These are phyloP conservation scores for Taxidea taxus DNA, from an alignment of 2,113 vertebrate genomes.

Conservation along the genomic window DNA sequence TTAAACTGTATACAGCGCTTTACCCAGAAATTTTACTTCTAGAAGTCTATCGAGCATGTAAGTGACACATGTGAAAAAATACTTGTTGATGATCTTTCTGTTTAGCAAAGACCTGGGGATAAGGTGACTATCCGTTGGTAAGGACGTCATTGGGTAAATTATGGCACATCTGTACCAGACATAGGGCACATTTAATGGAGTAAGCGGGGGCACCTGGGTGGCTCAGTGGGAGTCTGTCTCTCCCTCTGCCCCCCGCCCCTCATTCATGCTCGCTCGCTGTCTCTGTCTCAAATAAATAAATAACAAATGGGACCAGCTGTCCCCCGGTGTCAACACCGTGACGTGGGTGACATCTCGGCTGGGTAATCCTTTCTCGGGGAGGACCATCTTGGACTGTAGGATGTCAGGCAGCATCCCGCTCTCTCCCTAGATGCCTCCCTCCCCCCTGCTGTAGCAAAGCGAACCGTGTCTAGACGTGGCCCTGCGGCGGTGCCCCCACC, in stretches of 20 bases:
- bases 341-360: accelerated
- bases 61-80: too few relatives aligned
- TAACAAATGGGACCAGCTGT: not conserved
- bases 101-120: not conserved
- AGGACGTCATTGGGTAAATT: not conserved
- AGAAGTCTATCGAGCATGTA: not conserved
- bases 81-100: not conserved
- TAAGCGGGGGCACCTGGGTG: too few relatives aligned
- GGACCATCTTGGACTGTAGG: not conserved
- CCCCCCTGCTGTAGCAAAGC: too few relatives aligned
- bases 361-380: not conserved
- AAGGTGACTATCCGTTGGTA: accelerated
- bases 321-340: not conserved
- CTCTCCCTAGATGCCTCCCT: too few relatives aligned
- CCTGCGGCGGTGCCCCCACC: not conserved
- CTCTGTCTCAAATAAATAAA: not conserved
- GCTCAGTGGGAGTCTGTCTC: not conserved
- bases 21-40: not conserved
- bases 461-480: not conserved
- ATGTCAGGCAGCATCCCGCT: accelerated
- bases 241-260: not conserved
- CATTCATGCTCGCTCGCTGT: not conserved
- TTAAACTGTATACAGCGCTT: not conserved
- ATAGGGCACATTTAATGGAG: not conserved
- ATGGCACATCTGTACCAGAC: not conserved